Conservation (phyloP, 2,888 invertebrate species). For the Agapostemon virescens region DNA sequence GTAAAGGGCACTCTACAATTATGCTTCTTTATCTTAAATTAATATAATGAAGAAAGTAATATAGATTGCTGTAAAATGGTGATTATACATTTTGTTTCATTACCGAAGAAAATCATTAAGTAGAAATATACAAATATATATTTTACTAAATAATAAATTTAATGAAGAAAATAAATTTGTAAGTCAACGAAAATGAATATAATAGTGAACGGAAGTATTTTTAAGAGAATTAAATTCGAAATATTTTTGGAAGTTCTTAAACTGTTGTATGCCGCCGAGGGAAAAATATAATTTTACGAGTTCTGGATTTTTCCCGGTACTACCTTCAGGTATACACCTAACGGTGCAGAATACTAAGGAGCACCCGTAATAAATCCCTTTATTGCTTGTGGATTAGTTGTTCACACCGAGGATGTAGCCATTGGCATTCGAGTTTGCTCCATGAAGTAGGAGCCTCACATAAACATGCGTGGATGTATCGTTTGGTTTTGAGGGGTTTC, state of each 20-base stretch:
- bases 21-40: too few relatives aligned
- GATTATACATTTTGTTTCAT: too few relatives aligned
- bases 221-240: not conserved
- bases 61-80: too few relatives aligned
- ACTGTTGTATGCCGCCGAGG: too few relatives aligned
- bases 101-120: too few relatives aligned
- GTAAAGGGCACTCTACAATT: too few relatives aligned
- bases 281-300: not conserved
- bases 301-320: constrained; percentile 18
- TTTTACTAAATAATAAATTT: too few relatives aligned
- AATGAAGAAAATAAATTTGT: too few relatives aligned
- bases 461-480: not conserved
- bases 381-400: constrained; percentile 51
- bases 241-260: not conserved
- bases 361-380: constrained; percentile 57
- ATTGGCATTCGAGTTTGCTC: not conserved
- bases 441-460: not conserved
- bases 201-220: too few relatives aligned
- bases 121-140: too few relatives aligned
- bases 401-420: not conserved
- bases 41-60: too few relatives aligned
- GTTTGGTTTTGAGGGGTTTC: not conserved
- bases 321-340: constrained; percentile 33
- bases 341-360: constrained; percentile 47
- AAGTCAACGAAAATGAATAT: too few relatives aligned